These are phyloP conservation scores for Arvicanthis niloticus DNA, from an alignment of 2,113 vertebrate genomes.

Conservation along the genomic window DNA sequence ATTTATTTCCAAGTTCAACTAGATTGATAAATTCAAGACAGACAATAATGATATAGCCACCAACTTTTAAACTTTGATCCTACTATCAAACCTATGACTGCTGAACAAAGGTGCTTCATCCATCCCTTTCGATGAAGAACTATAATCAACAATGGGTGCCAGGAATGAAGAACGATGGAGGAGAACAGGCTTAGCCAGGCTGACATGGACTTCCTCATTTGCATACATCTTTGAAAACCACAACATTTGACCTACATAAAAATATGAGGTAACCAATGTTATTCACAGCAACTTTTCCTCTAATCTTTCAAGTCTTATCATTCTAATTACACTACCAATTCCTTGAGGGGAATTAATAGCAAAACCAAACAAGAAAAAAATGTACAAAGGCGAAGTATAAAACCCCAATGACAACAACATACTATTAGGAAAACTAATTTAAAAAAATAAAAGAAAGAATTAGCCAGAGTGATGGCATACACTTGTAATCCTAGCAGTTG, in stretches of 20 bases:
- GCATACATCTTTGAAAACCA: neutral
- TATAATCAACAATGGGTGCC: neutral
- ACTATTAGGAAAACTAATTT: neutral
- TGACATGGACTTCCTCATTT: neutral
- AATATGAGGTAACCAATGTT: constrained; percentile 10
- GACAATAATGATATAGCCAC: neutral
- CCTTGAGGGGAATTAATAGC: constrained; percentile 13
- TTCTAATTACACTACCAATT: neutral
- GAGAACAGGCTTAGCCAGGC: neutral
- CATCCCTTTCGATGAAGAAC: constrained; percentile 4
- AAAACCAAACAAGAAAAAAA: neutral
- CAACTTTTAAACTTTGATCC: constrained; percentile 46
- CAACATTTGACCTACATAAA: neutral
- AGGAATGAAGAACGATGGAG: neutral
- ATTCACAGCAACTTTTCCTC: neutral
- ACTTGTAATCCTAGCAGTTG: neutral
- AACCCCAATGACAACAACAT: neutral
- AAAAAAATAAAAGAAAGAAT: neutral
- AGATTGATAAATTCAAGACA: constrained; percentile 21
- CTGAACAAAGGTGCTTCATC: neutral
- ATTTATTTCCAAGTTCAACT: constrained; percentile 36
- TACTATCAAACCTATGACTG: neutral
- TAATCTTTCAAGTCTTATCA: constrained; percentile 45
- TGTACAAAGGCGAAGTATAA: constrained; percentile 28
- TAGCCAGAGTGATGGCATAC: neutral